A percentile compares a stretch with the other conserved stretches of the same genome.
Evolutionary conservation across 30 jellyfish, hydroid and myxozoan genomes (phyloP).

Genomic region (Hydractinia symbiolongicarpus): DNA sequence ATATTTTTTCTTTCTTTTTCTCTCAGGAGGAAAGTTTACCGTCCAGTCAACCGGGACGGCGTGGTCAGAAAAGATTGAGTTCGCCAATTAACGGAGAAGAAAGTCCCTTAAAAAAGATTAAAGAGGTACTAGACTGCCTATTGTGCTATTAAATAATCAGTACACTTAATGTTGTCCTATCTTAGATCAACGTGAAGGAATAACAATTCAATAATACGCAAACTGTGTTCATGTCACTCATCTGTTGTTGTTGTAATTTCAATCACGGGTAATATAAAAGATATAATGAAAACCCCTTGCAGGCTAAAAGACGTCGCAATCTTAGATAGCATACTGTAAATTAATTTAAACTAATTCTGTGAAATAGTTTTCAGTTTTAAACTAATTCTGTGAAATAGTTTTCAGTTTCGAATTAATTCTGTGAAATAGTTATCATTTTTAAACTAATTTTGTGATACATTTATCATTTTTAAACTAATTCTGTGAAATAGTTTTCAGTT

Average conservation of each 20-base stretch:
- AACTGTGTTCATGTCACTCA: neutral
- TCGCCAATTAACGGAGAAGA: conserved; percentile 70
- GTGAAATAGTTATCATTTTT: no score
- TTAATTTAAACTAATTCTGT: no score
- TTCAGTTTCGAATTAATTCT: no score
- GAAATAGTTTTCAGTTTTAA: no score
- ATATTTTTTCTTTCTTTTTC: neutral
- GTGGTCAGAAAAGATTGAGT: conserved; percentile 75
- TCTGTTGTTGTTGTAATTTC: neutral
- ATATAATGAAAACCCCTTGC: no score
- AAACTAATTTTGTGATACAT: no score
- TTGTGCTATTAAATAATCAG: neutral
- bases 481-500: no score
- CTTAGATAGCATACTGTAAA: no score
- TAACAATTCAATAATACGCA: no score
- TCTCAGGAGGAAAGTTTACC: conserved; percentile 26
- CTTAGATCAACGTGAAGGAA: neutral
- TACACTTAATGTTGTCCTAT: neutral
- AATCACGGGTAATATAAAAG: neutral
- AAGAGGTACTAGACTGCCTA: conserved; percentile 38
- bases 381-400: no score
- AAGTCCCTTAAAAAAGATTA: conserved; percentile 67
- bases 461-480: no score
- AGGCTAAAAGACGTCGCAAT: no score
- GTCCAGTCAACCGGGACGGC: conserved; percentile 51